Conservation (phyloP, 2,797 vertebrate genomes). For the Diceros bicornis region DNA sequence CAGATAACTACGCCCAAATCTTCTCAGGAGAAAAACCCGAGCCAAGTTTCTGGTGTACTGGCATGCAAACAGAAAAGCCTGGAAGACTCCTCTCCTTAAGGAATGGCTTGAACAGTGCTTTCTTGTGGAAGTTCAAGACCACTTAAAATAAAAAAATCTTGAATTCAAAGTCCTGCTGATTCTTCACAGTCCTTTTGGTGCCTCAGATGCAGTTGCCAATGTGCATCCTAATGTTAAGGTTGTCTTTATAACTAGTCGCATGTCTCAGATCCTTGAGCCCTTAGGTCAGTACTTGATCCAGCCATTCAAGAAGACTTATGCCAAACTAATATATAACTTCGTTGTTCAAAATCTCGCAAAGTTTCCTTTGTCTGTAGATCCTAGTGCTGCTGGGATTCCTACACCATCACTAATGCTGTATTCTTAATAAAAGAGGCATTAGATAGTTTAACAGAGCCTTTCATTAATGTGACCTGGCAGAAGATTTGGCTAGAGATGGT, state of each 20-base stretch:
- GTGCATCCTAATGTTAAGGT: neutral
- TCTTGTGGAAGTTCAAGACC: constrained; percentile 58
- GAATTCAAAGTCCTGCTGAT: constrained; percentile 53
- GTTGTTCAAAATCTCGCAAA: constrained; percentile 34
- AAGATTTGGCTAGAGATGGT: constrained; percentile 48
- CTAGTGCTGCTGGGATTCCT: neutral
- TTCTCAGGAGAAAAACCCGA: constrained; percentile 9
- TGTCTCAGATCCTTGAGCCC: constrained; percentile 1
- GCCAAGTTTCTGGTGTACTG: constrained; percentile 46
- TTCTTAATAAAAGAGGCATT: constrained; percentile 62
- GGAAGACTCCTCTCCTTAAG: constrained; percentile 9
- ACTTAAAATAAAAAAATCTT: constrained; percentile 39
- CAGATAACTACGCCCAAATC: constrained; percentile 38
- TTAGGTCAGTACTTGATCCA: constrained; percentile 5
- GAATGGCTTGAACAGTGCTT: constrained; percentile 58
- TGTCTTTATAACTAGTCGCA: constrained; percentile 14
- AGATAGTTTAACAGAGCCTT: neutral
- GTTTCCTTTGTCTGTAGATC: constrained; percentile 41
- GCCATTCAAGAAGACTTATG: constrained; percentile 35
- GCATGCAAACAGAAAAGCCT: constrained; percentile 28
- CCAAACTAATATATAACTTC: constrained; percentile 42
- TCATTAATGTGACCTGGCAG: constrained; percentile 14
- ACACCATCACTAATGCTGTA: neutral
- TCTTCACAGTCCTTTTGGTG: neutral
- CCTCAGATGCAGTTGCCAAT: neutral